phyloP scores from a whole-genome alignment of 2,113 vertebrate species.

The Isurus oxyrinchus region DNA sequence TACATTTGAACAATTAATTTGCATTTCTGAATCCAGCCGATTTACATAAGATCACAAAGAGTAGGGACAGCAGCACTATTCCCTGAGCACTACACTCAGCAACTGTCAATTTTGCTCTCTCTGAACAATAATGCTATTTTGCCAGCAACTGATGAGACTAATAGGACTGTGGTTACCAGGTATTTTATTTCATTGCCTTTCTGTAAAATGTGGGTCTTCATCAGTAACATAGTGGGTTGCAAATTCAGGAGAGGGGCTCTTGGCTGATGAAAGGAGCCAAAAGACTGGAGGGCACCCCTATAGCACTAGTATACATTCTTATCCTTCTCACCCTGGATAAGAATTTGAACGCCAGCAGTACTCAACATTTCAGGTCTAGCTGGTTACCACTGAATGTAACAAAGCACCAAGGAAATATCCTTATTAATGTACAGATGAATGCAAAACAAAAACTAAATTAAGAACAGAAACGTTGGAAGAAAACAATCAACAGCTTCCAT shows the following conservation, averaged over 20 bases:
- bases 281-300: neutral
- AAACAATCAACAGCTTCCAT: neutral
- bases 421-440: neutral
- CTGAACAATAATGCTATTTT: neutral
- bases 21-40: neutral
- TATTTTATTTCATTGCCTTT: neutral
- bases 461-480: neutral
- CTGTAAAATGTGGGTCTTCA: neutral
- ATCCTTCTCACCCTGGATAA: neutral
- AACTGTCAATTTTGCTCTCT: neutral
- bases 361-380: neutral
- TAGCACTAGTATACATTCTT: neutral
- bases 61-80: neutral
- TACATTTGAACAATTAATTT: neutral
- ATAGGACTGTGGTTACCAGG: neutral
- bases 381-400: neutral
- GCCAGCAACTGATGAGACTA: neutral
- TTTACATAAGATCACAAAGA: constrained; percentile 8
- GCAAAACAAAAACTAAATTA: neutral
- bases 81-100: neutral
- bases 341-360: neutral
- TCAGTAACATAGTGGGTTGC: neutral
- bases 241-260: neutral
- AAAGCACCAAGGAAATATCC: neutral
- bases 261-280: neutral